Evolutionary conservation across 2,113 vertebrate genomes (phyloP), one percentile per base, ranked within the genome.

Genomic region (Uria aalge): DNA sequence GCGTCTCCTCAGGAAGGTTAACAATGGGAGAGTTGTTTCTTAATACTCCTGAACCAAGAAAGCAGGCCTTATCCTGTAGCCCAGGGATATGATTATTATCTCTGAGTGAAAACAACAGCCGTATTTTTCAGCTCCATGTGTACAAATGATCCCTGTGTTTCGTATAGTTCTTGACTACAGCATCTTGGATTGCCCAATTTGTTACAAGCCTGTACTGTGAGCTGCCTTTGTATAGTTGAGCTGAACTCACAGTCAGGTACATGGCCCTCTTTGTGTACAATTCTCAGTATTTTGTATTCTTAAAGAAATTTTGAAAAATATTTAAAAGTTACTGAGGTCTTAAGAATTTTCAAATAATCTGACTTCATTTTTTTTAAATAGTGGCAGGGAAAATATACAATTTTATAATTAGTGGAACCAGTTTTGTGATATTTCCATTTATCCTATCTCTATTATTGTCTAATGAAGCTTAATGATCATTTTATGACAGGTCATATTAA

Each of bases 21-120:
- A 99, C 99, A 99, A 99, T 98, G 97, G 85, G 55, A 88, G 94
- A 88, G 98, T 98, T 99, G 99, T 99, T 99, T 97, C 90, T 97
- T 98, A 99, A 98, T 98, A 98, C 97, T 97, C 97, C 87, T 85
- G 96, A 96, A 98, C 97, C 97, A 96, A 98, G 98, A 98, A 98
- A 98, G 98, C 97, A 93, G 93, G 97, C 98, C 98, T 98, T 98
- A 97, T 98, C 97, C 97, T 98, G 96, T 79, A 41, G 97, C 95
- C 94, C 86, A 96, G 97, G 95, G 88, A 98, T 98, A 98, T 98
- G 99, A 98, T 98, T 98, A 98, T 98, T 97, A 99, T 99, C 98
- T 94, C 96, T 92, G 92, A 93, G 57, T 81, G 90, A 94, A 98
- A 97, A 97, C 98, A 98, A 97, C 97, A 95, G 98, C 93, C 73